phyloP scores from a whole-genome alignment of 2,797 vertebrate species.

The Gobionotothen gibberifrons region DNA sequence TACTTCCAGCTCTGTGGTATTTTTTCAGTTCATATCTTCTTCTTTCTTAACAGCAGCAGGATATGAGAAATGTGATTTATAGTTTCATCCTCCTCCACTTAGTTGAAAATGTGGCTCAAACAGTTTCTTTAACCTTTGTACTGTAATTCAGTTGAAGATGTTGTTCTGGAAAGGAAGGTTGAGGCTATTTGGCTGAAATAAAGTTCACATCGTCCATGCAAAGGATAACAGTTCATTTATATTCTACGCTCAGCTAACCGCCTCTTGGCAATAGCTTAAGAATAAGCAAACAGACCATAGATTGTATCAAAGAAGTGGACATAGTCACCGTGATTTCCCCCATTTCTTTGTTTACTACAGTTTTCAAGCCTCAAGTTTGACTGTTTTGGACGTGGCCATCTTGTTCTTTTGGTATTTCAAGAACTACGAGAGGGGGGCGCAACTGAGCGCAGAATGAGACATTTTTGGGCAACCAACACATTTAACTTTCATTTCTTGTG shows the following conservation, averaged over 20 bases:
- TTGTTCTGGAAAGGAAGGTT: not conserved
- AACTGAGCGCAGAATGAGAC: too few relatives aligned
- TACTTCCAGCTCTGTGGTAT: conserved; percentile 12
- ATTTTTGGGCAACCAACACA: too few relatives aligned
- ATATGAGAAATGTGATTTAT: conserved; percentile 58
- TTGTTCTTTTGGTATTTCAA: too few relatives aligned
- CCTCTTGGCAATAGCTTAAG: too few relatives aligned
- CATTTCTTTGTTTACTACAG: too few relatives aligned
- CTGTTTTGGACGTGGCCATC: too few relatives aligned
- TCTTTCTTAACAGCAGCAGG: conserved; percentile 47
- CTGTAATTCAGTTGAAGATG: not conserved
- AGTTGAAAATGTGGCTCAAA: conserved; percentile 29
- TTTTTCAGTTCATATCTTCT: conserved; percentile 25
- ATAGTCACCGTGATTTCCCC: too few relatives aligned
- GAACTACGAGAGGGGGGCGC: too few relatives aligned
- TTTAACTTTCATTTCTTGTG: too few relatives aligned
- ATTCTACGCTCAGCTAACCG: not conserved
- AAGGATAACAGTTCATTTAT: not conserved
- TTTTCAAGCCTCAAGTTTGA: too few relatives aligned
- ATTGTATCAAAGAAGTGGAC: too few relatives aligned
- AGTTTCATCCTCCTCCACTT: conserved; percentile 33
- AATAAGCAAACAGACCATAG: too few relatives aligned
- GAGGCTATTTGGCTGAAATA: not conserved
- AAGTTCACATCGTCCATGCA: not conserved
- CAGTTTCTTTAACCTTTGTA: conserved; percentile 6